Percentiles rank a stretch among this genome's conserved stretches.
These are phyloP conservation scores for Aradophagus sp. DNA, from an alignment of 1,140 invertebrate species.

Conservation along the genomic window DNA sequence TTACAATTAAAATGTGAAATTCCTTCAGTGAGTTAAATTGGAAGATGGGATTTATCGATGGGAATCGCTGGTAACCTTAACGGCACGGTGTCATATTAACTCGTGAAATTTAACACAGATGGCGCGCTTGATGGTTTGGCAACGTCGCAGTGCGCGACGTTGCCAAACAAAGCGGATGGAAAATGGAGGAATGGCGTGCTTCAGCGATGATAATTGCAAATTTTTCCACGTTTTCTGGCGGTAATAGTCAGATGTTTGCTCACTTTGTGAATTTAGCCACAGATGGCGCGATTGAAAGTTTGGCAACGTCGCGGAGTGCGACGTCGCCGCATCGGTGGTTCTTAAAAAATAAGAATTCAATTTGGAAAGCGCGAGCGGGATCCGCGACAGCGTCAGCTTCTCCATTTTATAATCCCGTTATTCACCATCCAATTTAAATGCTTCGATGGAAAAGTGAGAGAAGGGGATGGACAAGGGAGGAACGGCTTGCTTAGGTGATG, in stretches of 20 bases:
- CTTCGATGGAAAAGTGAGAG: neutral
- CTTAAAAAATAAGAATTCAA: no score
- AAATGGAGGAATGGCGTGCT: neutral
- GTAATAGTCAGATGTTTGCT: slow-evolving; percentile 48
- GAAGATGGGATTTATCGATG: slow-evolving; percentile 13
- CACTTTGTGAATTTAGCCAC: slow-evolving; percentile 72
- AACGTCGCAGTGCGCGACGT: no score
- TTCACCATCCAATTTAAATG: slow-evolving; percentile 23
- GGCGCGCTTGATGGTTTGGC: no score
- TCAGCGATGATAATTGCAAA: slow-evolving; percentile 13
- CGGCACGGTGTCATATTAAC: neutral
- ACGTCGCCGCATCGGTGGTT: no score
- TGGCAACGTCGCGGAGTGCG: no score
- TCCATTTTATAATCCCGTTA: no score
- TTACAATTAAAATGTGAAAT: slow-evolving; percentile 40
- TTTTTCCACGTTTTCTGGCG: slow-evolving; percentile 19
- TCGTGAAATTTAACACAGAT: no score
- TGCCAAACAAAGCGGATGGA: neutral
- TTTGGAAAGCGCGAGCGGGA: no score
- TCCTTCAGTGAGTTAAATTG: slow-evolving; percentile 17
- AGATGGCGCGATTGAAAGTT: no score
- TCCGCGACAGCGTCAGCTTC: no score
- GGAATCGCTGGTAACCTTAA: neutral
- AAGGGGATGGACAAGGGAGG: neutral
- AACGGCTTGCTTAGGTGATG: neutral